These are phyloP conservation scores for Scrobipalpa costella DNA, from an alignment of 2,888 invertebrate species.

Conservation along the genomic window DNA sequence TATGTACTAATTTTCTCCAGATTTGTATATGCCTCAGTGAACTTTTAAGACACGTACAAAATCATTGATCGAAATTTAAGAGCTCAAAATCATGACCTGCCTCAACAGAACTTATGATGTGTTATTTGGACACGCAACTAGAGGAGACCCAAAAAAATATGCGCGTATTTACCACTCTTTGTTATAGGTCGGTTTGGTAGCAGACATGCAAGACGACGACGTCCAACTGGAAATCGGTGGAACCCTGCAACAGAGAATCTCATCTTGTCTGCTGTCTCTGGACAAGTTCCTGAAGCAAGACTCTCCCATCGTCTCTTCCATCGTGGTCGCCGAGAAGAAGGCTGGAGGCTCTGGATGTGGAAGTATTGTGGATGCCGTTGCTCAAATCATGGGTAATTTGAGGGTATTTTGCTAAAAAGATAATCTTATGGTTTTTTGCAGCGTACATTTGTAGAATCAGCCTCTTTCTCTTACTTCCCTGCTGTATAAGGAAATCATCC, in stretches of 20 bases:
- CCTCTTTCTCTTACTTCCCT: too few species aligned
- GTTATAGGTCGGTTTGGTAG: conserved; percentile 86
- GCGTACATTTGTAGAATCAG: too few species aligned
- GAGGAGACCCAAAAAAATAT: too few species aligned
- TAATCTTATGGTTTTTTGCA: too few species aligned
- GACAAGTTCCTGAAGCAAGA: conserved; percentile 88
- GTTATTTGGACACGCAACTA: too few species aligned
- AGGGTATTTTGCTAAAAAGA: not conserved
- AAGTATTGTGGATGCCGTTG: conserved; percentile 87
- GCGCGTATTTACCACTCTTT: not conserved
- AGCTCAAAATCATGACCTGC: not conserved
- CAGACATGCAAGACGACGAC: conserved; percentile 87
- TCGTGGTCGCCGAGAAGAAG: conserved; percentile 93
- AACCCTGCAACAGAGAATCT: conserved; percentile 92
- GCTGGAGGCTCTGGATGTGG: conserved; percentile 81
- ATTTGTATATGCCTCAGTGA: too few species aligned
- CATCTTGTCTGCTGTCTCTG: conserved; percentile 88
- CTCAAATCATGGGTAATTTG: conserved; percentile 82
- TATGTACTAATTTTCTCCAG: too few species aligned
- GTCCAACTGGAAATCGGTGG: conserved; percentile 87
- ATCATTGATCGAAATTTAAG: too few species aligned
- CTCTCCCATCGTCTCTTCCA: conserved; percentile 87
- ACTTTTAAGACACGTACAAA: too few species aligned
- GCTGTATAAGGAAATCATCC: too few species aligned
- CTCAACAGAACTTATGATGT: too few species aligned